phyloP scores from a whole-genome alignment of 64 coral and sea anemone species.

The Montipora efflorescens region DNA sequence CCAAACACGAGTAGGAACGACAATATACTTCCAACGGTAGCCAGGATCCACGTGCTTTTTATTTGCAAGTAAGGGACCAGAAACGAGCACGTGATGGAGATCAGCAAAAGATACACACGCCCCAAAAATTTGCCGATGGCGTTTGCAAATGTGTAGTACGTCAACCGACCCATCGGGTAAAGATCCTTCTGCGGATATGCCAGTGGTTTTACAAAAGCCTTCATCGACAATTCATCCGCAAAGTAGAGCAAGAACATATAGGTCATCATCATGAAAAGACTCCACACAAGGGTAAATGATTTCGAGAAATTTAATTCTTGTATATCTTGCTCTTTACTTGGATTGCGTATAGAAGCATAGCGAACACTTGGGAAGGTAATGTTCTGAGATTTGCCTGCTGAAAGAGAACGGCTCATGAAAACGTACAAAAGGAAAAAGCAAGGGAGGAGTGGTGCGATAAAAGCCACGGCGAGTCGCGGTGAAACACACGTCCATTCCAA shows the following conservation, averaged over 20 bases:
- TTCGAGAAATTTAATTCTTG: background rate
- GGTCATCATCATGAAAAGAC: background rate
- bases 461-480: background rate
- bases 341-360: background rate
- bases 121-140: background rate
- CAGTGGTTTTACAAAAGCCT: background rate
- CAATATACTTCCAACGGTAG: background rate
- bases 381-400: background rate
- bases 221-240: background rate
- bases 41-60: background rate
- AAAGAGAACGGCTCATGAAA: background rate
- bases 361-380: background rate
- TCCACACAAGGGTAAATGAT: background rate
- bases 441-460: background rate
- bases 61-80: background rate
- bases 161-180: background rate
- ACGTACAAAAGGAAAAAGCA: background rate
- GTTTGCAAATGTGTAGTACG: background rate
- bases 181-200: background rate
- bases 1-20: slow-evolving; percentile 7
- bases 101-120: background rate
- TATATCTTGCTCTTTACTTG: background rate
- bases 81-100: background rate
- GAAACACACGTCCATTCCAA: slow-evolving; percentile 1
- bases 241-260: slow-evolving; percentile 6